Base-by-base conservation (phyloP, 2,888 invertebrate species). In the Lasiommata megera region DNA sequence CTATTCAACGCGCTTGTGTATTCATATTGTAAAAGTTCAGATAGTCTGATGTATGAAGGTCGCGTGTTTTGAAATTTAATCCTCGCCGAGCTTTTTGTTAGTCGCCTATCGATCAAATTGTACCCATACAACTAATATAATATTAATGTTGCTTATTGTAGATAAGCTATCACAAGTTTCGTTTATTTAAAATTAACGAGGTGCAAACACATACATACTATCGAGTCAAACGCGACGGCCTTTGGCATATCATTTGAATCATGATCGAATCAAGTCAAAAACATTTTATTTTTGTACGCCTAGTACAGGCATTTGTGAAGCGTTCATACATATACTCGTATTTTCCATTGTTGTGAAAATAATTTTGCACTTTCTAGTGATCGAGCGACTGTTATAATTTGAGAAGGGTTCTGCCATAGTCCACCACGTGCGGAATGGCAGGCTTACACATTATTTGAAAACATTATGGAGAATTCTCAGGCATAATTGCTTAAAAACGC, bases 11-110 rank as follows among this genome's bases (percentile, higher is more conserved):
- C 73, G 70, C 69, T 66, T 71, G 43, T 54, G 37, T 57, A 29
- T 51, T 69, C 72, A 69, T 67, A 82, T 80, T 79, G 84, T 84
- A 85, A 83, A 84, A 83, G 83, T 83, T 79, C 76, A 77, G 77
- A 77, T 82, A 79, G 81, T 82, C 77, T 77, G 79, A 80, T 77
- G 78, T 72, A 73, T 80, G 78, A 84, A 85, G 84, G 85, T 80
- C 79, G 70, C 36, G 37, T 54, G 72, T 84, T 82, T 79, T 82
- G 85, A 76, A 85, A 86, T 75, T 66, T 74, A 77, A 82, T 83
- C 76, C 76, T 52, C 79, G 78, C 72, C 77, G 67, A 80, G 77
- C 76, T 78, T 78, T 77, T 73, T 73, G 61, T 60, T 62, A 54
- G 54, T 61, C 50, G 53, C 37, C 63, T 62, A 60, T 65, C 58